Percentiles rank a stretch among this genome's conserved stretches.
phyloP scores from a whole-genome alignment of 2,797 vertebrate species.

The Linurgus olivaceus region DNA sequence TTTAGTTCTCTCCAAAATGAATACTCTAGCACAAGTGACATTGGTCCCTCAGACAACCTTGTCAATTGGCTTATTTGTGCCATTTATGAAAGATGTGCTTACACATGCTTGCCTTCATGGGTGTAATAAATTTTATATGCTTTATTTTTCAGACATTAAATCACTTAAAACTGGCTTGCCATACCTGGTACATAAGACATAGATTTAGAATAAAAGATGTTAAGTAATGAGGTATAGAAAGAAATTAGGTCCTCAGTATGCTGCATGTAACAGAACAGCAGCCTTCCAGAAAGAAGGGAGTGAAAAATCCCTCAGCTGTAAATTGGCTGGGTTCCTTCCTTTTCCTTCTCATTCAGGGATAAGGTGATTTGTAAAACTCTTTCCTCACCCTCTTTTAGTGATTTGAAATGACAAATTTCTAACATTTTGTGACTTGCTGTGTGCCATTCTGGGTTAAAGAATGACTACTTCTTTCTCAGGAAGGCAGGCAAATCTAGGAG shows the following conservation, averaged over 20 bases:
- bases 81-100: background rate
- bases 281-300: background rate
- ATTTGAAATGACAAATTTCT: background rate
- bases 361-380: background rate
- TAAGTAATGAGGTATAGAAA: slow-evolving; percentile 38
- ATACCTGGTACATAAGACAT: background rate
- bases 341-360: background rate
- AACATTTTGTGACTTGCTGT: background rate
- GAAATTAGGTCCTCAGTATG: background rate
- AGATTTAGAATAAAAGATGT: background rate
- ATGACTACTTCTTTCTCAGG: background rate
- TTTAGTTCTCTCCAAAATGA: background rate
- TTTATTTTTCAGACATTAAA: background rate
- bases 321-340: background rate
- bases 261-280: background rate
- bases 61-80: background rate
- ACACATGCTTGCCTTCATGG: background rate
- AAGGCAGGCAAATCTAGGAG: background rate
- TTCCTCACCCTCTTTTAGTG: background rate
- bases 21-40: background rate
- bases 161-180: background rate
- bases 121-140: background rate
- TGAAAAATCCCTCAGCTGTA: background rate
- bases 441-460: background rate
- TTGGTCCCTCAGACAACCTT: background rate